Evolutionary conservation across 2,113 vertebrate species (phyloP).

Genomic region (Brachyistius frenatus): DNA sequence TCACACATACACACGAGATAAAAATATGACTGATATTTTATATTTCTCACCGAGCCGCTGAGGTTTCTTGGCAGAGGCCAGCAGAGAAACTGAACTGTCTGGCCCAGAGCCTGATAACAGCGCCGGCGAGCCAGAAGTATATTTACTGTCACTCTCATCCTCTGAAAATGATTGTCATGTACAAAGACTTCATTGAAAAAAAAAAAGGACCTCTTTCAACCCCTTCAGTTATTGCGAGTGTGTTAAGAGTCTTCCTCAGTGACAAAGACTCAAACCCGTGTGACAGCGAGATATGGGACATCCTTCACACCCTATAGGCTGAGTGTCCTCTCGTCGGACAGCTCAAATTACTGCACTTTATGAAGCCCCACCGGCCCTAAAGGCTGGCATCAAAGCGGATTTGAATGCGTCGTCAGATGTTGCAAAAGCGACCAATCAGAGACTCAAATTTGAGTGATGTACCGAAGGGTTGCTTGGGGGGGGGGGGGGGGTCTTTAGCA

Average conservation of each 20-base stretch:
- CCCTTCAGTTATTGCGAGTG: conserved; percentile 45
- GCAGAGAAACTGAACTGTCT: conserved; percentile 15
- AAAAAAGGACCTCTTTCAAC: conserved; percentile 17
- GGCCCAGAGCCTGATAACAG: conserved; percentile 22
- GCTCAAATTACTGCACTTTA: conserved; percentile 18
- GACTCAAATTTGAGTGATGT: background rate
- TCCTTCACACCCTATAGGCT: conserved; percentile 11
- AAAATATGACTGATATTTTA: background rate
- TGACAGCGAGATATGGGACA: conserved; percentile 10
- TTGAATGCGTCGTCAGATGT: background rate
- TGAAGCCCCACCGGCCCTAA: background rate
- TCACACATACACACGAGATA: background rate
- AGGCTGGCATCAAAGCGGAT: background rate
- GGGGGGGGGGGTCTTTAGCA: no score
- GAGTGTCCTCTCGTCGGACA: background rate
- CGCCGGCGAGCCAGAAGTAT: background rate
- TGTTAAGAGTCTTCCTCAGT: conserved; percentile 30
- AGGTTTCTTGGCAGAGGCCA: conserved; percentile 3
- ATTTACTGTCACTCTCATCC: conserved; percentile 43
- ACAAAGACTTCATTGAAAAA: conserved; percentile 34
- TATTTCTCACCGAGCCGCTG: background rate
- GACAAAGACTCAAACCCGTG: conserved; percentile 5
- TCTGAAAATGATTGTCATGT: conserved; percentile 47
- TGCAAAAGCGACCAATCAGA: background rate
- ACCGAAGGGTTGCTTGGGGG: background rate